These are phyloP conservation scores for Tribolium castaneum DNA, from an alignment of 1,140 invertebrate species.

Conservation along the genomic window DNA sequence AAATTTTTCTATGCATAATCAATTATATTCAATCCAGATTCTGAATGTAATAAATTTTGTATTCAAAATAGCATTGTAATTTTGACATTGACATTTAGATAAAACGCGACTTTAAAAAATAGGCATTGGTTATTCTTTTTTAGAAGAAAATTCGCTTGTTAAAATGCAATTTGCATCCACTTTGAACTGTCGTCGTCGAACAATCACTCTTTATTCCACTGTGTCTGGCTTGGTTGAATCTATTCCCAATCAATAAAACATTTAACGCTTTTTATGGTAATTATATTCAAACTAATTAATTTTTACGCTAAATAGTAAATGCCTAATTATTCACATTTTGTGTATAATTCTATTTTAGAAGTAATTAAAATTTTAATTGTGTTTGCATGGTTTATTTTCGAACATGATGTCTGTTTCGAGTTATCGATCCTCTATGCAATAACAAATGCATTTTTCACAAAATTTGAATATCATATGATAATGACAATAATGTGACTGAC, in stretches of 20 bases:
- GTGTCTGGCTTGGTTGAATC: background rate
- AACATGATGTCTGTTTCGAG: background rate
- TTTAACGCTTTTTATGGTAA: background rate
- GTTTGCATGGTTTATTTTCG: background rate
- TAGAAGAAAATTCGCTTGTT: background rate
- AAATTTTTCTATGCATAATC: slow-evolving; percentile 36
- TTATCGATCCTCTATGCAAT: background rate
- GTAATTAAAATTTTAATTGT: slow-evolving; percentile 17
- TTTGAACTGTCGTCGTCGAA: background rate
- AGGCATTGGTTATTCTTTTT: slow-evolving; percentile 9
- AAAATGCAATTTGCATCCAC: slow-evolving; percentile 2
- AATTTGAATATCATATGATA: slow-evolving; percentile 25
- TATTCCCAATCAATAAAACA: background rate
- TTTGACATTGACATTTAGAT: slow-evolving; percentile 34
- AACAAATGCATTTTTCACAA: slow-evolving; percentile 3
- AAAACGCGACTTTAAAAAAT: slow-evolving; percentile 22
- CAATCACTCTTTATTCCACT: background rate
- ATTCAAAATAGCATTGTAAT: slow-evolving; percentile 34
- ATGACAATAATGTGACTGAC: slow-evolving; percentile 23
- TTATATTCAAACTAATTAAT: slow-evolving; percentile 16
- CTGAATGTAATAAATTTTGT: slow-evolving; percentile 31
- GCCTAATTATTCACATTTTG: slow-evolving; percentile 17
- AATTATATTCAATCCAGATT: slow-evolving; percentile 33
- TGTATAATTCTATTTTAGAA: slow-evolving; percentile 3
- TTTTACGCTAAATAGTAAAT: slow-evolving; percentile 8